Evolutionary conservation across 2,888 invertebrate genomes (phyloP).

Genomic region (Chrysotoxum bicinctum): DNA sequence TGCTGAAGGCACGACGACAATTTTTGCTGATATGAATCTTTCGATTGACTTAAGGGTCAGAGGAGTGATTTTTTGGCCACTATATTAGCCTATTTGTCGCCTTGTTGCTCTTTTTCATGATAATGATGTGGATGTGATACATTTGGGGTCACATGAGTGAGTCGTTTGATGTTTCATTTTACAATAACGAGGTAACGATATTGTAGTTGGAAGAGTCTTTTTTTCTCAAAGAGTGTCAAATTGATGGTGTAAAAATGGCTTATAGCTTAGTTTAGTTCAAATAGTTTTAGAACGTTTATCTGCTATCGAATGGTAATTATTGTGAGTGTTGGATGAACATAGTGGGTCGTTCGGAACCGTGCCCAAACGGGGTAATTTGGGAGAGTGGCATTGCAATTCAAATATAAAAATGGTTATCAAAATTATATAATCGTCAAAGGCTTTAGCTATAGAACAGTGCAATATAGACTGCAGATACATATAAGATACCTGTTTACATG

Average conservation of each 20-base stretch:
- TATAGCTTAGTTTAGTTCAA: background rate
- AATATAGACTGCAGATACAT: no score
- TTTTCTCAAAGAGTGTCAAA: background rate
- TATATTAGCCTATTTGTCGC: constrained; percentile 63
- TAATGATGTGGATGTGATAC: constrained; percentile 44
- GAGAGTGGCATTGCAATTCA: no score
- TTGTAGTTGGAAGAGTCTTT: background rate
- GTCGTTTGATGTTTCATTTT: constrained; percentile 56
- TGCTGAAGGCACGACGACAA: background rate
- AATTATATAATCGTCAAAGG: no score
- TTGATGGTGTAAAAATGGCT: background rate
- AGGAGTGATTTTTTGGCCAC: constrained; percentile 46
- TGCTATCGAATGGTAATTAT: no score
- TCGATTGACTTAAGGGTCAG: constrained; percentile 63
- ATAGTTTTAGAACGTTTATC: background rate
- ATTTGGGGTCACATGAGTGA: constrained; percentile 47
- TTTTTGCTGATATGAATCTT: constrained; percentile 66
- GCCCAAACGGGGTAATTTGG: no score
- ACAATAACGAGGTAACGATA: constrained; percentile 22
- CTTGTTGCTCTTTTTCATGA: constrained; percentile 57
- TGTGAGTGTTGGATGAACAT: no score
- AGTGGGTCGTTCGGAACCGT: no score
- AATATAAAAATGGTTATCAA: no score
- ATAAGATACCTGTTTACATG: no score
- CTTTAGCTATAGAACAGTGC: no score